A percentile compares a stretch with the other conserved stretches of the same genome.
These are phyloP conservation scores for Idris sp. DNA, from an alignment of 1,140 invertebrate genomes.

Conservation along the genomic window DNA sequence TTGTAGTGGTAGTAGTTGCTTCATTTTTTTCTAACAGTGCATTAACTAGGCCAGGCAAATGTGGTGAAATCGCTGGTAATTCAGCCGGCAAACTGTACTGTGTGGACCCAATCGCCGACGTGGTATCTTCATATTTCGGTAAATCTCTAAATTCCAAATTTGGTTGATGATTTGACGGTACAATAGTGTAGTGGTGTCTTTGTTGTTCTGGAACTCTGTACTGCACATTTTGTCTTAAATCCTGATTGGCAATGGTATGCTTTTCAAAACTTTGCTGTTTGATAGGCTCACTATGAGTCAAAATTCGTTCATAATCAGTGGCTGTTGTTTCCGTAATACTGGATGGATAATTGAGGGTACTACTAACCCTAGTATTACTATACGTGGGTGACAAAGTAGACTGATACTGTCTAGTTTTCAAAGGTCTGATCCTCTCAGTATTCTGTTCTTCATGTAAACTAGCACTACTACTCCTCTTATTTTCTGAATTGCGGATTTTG, in stretches of 20 bases:
- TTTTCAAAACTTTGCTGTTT: constrained; percentile 63
- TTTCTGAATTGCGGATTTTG: constrained; percentile 47
- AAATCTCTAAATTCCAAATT: constrained; percentile 45
- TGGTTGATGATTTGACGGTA: constrained; percentile 42
- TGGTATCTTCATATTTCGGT: constrained; percentile 57
- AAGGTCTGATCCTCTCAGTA: constrained; percentile 32
- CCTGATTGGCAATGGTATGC: constrained; percentile 65
- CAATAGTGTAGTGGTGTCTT: constrained; percentile 46
- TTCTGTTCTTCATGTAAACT: constrained; percentile 49
- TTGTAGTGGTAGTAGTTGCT: constrained; percentile 51
- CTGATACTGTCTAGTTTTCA: constrained; percentile 40
- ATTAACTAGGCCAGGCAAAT: constrained; percentile 81
- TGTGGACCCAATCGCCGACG: constrained; percentile 60
- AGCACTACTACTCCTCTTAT: constrained; percentile 43
- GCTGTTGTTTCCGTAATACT: constrained; percentile 63
- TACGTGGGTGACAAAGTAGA: constrained; percentile 24
- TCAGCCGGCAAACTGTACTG: constrained; percentile 74
- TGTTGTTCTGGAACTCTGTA: constrained; percentile 52
- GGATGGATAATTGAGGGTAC: constrained; percentile 61
- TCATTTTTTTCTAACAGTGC: constrained; percentile 79
- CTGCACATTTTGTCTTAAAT: constrained; percentile 60
- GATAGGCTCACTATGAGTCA: constrained; percentile 43
- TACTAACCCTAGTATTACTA: constrained; percentile 45
- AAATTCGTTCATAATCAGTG: constrained; percentile 52
- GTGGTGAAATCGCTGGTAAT: constrained; percentile 79